phyloP scores from a whole-genome alignment of 2,113 vertebrate genomes.

The Bubalus kerabau region DNA sequence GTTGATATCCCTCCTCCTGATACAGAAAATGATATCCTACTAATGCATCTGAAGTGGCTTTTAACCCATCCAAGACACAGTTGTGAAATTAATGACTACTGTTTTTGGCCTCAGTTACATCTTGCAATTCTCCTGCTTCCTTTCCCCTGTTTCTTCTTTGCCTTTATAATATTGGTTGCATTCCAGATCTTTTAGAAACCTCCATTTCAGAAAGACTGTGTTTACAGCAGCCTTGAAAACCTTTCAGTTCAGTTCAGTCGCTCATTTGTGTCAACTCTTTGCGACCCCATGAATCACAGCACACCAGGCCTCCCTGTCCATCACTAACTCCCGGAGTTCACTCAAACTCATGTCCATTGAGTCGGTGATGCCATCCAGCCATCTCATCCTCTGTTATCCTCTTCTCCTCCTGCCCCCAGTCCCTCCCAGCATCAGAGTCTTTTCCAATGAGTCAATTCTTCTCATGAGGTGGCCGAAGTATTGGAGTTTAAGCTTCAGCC shows the following conservation, averaged over 20 bases:
- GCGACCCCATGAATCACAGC: too few relatives aligned
- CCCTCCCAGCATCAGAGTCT: too few relatives aligned
- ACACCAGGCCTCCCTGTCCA: too few relatives aligned
- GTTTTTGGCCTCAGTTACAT: conserved; percentile 61
- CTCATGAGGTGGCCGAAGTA: too few relatives aligned
- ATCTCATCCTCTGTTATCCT: too few relatives aligned
- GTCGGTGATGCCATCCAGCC: too few relatives aligned
- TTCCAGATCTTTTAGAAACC: conserved; percentile 23
- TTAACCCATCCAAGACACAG: conserved; percentile 54
- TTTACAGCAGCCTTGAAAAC: conserved; percentile 38
- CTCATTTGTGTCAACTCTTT: too few relatives aligned
- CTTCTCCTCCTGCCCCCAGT: too few relatives aligned
- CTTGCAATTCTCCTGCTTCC: conserved; percentile 3
- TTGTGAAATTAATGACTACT: conserved; percentile 74
- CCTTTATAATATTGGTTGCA: conserved; percentile 39
- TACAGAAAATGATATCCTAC: conserved; percentile 67
- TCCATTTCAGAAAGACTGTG: background rate
- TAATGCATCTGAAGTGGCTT: conserved; percentile 74
- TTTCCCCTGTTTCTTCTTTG: conserved; percentile 41
- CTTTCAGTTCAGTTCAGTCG: background rate
- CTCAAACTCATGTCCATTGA: too few relatives aligned
- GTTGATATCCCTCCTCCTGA: conserved; percentile 72
- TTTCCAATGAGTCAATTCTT: too few relatives aligned
- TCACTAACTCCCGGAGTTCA: too few relatives aligned
- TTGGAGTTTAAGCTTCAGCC: too few relatives aligned